These are phyloP conservation scores for Sparidentex hasta DNA, from an alignment of 2,797 vertebrate genomes.

Conservation along the genomic window DNA sequence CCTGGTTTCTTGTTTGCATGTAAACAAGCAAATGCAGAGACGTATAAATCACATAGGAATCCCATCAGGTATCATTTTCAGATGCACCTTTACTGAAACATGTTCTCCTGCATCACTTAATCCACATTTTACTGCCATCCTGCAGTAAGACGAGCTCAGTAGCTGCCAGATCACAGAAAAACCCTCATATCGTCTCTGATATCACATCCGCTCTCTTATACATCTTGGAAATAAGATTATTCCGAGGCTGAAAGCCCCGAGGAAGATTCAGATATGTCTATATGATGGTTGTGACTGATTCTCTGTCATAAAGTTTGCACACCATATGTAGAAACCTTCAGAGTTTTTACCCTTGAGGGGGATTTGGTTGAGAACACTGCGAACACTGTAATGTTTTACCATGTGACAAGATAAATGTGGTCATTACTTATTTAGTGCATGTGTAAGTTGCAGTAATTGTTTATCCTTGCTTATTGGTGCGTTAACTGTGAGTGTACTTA, in stretches of 20 bases:
- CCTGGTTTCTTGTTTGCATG: conserved; percentile 21
- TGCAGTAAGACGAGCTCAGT: background rate
- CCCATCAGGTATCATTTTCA: background rate
- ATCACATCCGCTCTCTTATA: conserved; percentile 30
- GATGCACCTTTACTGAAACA: background rate
- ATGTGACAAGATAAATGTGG: background rate
- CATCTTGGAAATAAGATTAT: conserved; percentile 37
- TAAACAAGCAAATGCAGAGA: conserved; percentile 14
- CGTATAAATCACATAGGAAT: conserved; percentile 1
- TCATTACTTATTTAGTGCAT: background rate
- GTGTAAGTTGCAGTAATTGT: conserved; percentile 2
- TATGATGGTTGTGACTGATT: background rate
- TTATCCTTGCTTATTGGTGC: conserved; percentile 16
- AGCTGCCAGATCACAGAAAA: conserved; percentile 16
- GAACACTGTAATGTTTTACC: background rate
- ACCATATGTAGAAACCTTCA: background rate
- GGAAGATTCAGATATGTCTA: conserved; percentile 3
- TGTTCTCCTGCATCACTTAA: background rate
- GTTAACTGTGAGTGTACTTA: conserved; percentile 1
- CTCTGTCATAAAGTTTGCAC: background rate
- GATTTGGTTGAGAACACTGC: background rate
- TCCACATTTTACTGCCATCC: background rate
- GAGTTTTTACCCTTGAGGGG: background rate
- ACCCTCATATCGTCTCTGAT: conserved; percentile 12
- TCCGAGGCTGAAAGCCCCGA: background rate